Conservation (phyloP, 2,113 vertebrate species). For the Cyprinus carpio region DNA sequence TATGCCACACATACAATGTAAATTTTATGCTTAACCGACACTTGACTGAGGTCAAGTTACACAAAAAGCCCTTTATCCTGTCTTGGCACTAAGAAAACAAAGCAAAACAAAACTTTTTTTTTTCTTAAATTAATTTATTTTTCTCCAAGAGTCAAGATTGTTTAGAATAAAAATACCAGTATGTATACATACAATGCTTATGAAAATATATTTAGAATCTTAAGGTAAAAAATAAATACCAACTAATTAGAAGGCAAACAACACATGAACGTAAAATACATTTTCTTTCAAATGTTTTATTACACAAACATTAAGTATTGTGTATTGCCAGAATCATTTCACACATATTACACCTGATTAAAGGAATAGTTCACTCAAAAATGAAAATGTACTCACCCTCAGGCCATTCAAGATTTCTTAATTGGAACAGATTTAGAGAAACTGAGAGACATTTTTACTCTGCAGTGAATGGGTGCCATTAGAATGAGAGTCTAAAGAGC, state of each 20-base stretch:
- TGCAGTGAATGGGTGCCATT: not conserved
- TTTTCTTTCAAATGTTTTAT: not conserved
- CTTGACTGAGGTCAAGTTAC: not conserved
- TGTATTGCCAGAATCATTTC: conserved; percentile 8
- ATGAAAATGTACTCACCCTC: not conserved
- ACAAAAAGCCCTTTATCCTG: conserved; percentile 17
- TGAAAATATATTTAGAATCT: conserved; percentile 38
- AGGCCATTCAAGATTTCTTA: not conserved
- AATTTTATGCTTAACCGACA: conserved; percentile 16
- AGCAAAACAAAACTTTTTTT: not conserved
- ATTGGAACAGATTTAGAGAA: too few relatives aligned
- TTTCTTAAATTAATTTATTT: not conserved
- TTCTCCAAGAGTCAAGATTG: conserved; percentile 5
- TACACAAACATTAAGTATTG: not conserved
- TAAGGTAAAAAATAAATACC: conserved; percentile 38
- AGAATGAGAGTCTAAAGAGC: not conserved
- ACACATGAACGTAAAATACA: not conserved
- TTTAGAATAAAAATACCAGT: not conserved
- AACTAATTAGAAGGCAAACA: conserved; percentile 12
- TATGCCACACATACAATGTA: conserved; percentile 36
- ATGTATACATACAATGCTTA: not conserved
- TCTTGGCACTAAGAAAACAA: not conserved
- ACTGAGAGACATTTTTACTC: too few relatives aligned
- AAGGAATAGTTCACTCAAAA: not conserved
- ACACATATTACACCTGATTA: not conserved